Evolutionary conservation across 2,888 invertebrate genomes (phyloP).

Genomic region (Trachelus stipa): DNA sequence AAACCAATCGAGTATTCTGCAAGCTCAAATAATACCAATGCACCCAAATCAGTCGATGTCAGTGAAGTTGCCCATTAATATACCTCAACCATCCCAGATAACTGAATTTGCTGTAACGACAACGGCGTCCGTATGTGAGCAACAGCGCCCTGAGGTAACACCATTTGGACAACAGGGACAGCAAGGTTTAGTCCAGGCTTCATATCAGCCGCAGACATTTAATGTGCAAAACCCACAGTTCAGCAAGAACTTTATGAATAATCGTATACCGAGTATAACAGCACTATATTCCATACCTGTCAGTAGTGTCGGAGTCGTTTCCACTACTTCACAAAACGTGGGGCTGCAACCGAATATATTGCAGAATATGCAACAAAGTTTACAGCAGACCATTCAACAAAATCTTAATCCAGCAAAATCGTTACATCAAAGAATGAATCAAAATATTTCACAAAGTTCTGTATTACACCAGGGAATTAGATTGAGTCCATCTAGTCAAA

Average conservation of each 20-base stretch:
- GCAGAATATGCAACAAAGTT: constrained; percentile 10
- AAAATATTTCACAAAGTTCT: constrained; percentile 29
- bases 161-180: constrained; percentile 23
- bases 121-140: constrained; percentile 19
- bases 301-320: constrained; percentile 20
- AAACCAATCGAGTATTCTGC: constrained; percentile 17
- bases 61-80: constrained; percentile 16
- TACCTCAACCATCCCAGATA: constrained; percentile 28
- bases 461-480: constrained; percentile 27
- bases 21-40: constrained; percentile 16
- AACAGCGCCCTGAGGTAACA: constrained; percentile 23
- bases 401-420: constrained; percentile 27
- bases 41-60: background rate
- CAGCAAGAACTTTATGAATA: constrained; percentile 50
- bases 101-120: constrained; percentile 28
- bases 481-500: constrained; percentile 10
- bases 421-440: constrained; percentile 29
- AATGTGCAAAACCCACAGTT: constrained; percentile 57
- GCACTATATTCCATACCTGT: constrained; percentile 31
- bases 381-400: background rate
- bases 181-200: constrained; percentile 29
- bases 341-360: background rate
- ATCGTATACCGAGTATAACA: constrained; percentile 35
- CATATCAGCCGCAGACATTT: constrained; percentile 51
- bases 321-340: constrained; percentile 18